These are phyloP conservation scores for Leptocoma aspasia DNA, from an alignment of 2,113 vertebrate species.

Conservation along the genomic window DNA sequence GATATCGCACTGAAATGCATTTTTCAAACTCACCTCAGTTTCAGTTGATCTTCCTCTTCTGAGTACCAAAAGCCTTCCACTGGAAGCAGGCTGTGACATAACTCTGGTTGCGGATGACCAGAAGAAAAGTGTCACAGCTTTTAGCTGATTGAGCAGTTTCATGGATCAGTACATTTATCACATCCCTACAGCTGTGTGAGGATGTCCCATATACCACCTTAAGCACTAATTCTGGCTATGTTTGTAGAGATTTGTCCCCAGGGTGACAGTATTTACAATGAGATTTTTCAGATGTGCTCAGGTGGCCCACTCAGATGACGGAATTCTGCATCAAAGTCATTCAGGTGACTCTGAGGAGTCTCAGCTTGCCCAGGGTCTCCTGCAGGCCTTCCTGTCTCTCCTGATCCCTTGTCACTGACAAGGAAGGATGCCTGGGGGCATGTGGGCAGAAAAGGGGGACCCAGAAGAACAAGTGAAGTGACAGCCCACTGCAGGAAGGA, in stretches of 20 bases:
- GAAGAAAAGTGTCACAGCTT: not conserved
- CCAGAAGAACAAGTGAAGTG: not conserved
- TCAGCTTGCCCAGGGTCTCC: not conserved
- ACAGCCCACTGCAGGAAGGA: rapidly evolving
- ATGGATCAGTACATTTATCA: not conserved
- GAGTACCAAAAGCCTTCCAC: constrained; percentile 73
- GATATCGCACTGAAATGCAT: not conserved
- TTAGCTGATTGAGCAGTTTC: not conserved
- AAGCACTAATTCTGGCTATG: not conserved
- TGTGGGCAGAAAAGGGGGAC: not conserved
- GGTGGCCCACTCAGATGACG: not conserved
- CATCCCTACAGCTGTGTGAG: not conserved
- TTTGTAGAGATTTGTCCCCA: not conserved
- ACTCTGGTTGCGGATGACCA: not conserved
- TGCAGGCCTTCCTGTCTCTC: not conserved
- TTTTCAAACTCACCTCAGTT: constrained; percentile 67
- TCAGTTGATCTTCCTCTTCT: constrained; percentile 74
- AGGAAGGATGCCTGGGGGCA: not conserved
- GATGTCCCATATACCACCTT: not conserved
- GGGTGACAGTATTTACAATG: not conserved
- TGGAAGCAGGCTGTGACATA: not conserved
- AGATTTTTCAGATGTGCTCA: not conserved
- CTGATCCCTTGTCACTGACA: not conserved
- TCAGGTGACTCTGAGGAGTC: not conserved
- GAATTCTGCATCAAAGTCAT: not conserved